Evolutionary conservation across 1,140 invertebrate genomes (phyloP).

Genomic region (Papilio machaon): DNA sequence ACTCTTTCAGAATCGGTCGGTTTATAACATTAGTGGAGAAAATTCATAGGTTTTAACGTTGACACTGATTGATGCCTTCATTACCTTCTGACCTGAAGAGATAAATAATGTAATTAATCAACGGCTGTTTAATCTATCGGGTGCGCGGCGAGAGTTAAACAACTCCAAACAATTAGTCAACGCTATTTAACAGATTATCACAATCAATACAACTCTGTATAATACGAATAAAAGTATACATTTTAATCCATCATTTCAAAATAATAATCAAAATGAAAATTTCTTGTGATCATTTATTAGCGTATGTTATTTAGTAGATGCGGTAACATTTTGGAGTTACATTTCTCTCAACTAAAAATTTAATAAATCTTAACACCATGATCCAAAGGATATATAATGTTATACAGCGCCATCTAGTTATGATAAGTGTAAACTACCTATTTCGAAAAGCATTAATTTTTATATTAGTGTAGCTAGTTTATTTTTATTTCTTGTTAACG

Average conservation of each 20-base stretch:
- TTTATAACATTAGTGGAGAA: constrained; percentile 10
- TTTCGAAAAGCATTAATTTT: not conserved
- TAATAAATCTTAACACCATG: not conserved
- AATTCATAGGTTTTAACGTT: constrained; percentile 10
- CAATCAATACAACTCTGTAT: not conserved
- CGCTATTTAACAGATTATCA: constrained; percentile 16
- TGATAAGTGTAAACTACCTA: not conserved
- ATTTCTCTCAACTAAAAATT: not conserved
- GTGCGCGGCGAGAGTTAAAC: constrained; percentile 1
- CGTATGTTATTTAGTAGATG: no score
- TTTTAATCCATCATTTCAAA: not conserved
- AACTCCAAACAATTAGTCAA: constrained; percentile 31
- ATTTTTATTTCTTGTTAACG: not conserved
- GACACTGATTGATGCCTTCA: constrained; percentile 29
- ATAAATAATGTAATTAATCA: constrained; percentile 29
- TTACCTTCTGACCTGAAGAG: constrained; percentile 24
- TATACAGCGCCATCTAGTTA: not conserved
- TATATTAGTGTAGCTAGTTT: not conserved
- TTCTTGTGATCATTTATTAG: no score
- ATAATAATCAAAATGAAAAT: not conserved
- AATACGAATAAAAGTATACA: constrained; percentile 5
- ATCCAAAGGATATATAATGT: not conserved
- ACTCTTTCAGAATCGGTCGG: not conserved
- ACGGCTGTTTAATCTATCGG: constrained; percentile 21
- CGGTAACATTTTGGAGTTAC: no score